Base-by-base conservation (phyloP, 2,888 invertebrate genomes). In the Tiliacea aurago region DNA sequence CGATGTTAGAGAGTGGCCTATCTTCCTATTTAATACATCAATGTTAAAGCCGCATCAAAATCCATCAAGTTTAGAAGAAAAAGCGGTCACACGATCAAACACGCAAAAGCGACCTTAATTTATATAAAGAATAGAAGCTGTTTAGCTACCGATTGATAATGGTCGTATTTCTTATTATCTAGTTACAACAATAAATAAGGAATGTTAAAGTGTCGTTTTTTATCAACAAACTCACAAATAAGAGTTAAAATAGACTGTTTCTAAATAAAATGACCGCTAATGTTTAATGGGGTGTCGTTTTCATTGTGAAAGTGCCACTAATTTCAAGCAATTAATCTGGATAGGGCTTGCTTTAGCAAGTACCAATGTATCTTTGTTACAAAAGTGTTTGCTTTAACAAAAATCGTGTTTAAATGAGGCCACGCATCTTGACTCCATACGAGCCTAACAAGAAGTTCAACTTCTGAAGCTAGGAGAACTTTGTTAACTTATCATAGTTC, bases 311-410 rank as follows among this genome's bases (percentile, higher is more conserved):
- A 84, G 73, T 81, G 81, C 84, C 80, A 86, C 86, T 86, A 87
- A 87, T 87, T 84, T 86, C 76, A 61, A 63, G 75, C 69, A 78
- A 86, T 86, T 83, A 86, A 86, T 87, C 81, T 84, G 78, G 74
- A 76, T 75, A 78, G 80, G 56, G 64, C 10, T 55, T 58, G 18
- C 56, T 56, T 33, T 3, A 6, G n/a, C 28, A 33, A 63, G n/a
- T 33, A 33, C 4, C 49, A 64, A 55, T 64, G 55, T 33, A 6
- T 10, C n/a, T 11, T 18, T n/a, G 11, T 18, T n/a, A n/a, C n/a
- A n/a, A n/a, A n/a, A n/a, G n/a, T n/a, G n/a, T n/a, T n/a, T n/a
- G n/a, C n/a, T n/a, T n/a, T n/a, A n/a, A n/a, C n/a, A n/a, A n/a
- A n/a, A n/a, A n/a, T n/a, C n/a, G n/a, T n/a, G n/a, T n/a, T n/a